A percentile compares a stretch with the other conserved stretches of the same genome.
These are phyloP conservation scores for Scolopax bukidnonensis DNA, from an alignment of 2,797 vertebrate genomes.

Conservation along the genomic window DNA sequence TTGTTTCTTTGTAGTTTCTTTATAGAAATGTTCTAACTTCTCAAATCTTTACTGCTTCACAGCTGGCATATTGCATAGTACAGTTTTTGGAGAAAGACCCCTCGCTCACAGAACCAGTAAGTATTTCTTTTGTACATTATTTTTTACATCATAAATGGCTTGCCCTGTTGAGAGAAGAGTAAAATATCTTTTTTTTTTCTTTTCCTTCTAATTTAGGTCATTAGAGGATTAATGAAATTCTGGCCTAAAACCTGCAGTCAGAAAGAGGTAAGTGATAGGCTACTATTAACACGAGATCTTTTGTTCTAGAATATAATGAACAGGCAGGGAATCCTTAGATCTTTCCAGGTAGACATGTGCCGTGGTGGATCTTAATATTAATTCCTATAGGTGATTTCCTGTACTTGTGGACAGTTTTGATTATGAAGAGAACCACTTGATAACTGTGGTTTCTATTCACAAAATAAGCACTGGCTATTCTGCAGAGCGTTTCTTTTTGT, in stretches of 20 bases:
- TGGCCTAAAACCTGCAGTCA: constrained; percentile 99
- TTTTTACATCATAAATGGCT: background rate
- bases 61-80: constrained; percentile 99
- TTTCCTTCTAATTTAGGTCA: constrained; percentile 84
- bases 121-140: constrained; percentile 44
- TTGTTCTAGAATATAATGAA: background rate
- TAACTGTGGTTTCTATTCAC: background rate
- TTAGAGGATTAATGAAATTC: constrained; percentile 98
- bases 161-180: background rate
- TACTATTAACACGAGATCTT: background rate
- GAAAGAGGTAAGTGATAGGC: constrained; percentile 87
- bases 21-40: constrained; percentile 31
- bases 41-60: constrained; percentile 38
- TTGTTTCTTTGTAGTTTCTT: background rate
- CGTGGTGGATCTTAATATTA: background rate
- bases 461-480: background rate
- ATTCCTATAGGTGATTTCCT: background rate
- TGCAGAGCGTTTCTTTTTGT: background rate
- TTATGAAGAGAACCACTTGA: background rate
- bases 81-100: constrained; percentile 99
- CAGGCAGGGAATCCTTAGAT: background rate
- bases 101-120: constrained; percentile 97
- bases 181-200: background rate
- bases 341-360: background rate
- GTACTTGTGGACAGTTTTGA: background rate